Base-by-base conservation (phyloP, 2,113 vertebrate species). In the Nothocercus julius region DNA sequence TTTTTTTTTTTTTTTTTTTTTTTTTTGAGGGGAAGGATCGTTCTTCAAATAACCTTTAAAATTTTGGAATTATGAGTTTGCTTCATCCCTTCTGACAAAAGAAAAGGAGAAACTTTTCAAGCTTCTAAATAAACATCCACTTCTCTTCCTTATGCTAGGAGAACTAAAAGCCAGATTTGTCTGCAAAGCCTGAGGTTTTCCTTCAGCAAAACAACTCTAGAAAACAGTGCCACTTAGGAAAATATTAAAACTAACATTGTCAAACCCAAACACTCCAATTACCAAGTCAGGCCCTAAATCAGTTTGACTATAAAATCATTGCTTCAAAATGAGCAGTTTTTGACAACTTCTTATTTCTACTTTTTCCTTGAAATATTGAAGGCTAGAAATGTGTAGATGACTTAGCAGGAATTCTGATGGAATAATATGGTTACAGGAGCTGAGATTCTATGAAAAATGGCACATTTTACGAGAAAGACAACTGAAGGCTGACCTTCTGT, bases 401-500 rank as follows among this genome's bases (percentile, higher is more conserved):
- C 8, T 67, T 19, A 75, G 45, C 38, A 75, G 44, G 58, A 81
- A 84, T 58, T 81, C 47, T 7, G 15, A 75, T 1, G 6, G 76
- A 59, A 73, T 79, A 66, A 66, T 53, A 72, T 1, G 8, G 30
- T 92, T 92, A 78, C 67, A 76, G 88, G 80, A 90, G 73, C 38
- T 49, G 73, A 5, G 6, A 21, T 62, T 76, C 83, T 34, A n/a
- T 64, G 92, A 68, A 53, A 87, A 89, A 69, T 72, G 63, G 47
- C 58, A 82, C 82, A 77, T 89, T 92, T 87, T 90, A 36, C 49
- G 84, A 86, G 66, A 92, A 85, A 62, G 59, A 76, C 0, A 34
- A 85, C 0, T 12, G 80, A 88, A 91, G 69, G 80, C 79, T 94
- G 72, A 94, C 82, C 77, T 85, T 95, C 88, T 93, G 90, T 88